These are phyloP conservation scores for Oreochromis mossambicus DNA, from an alignment of 2,797 vertebrate species.

Conservation along the genomic window DNA sequence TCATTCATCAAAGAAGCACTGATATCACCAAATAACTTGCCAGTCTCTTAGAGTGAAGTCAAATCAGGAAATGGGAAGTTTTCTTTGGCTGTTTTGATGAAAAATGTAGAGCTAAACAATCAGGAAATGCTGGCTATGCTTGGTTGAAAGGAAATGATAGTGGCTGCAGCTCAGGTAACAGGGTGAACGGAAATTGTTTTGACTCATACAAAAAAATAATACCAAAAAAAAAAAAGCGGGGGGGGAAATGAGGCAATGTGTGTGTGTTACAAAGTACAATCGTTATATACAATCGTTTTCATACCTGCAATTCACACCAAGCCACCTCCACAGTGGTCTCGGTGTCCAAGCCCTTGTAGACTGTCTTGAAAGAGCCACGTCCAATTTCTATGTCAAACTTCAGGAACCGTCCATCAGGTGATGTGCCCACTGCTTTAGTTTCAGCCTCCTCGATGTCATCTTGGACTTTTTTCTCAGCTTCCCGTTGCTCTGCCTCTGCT, in stretches of 20 bases:
- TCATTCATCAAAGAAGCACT: background rate
- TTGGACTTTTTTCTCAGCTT: constrained; percentile 79
- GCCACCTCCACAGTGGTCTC: constrained; percentile 98
- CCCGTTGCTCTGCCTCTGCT: constrained; percentile 74
- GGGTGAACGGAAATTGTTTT: constrained; percentile 11
- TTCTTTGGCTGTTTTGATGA: background rate
- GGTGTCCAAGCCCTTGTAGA: constrained; percentile 96
- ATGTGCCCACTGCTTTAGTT: constrained; percentile 94
- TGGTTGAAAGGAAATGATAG: constrained; percentile 16
- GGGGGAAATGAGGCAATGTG: background rate
- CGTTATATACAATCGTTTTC: background rate
- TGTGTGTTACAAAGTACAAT: background rate
- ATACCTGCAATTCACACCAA: constrained; percentile 98
- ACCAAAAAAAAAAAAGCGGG: background rate
- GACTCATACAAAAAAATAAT: background rate
- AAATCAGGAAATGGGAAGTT: background rate
- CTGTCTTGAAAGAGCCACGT: constrained; percentile 96
- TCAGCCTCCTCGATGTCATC: constrained; percentile 95
- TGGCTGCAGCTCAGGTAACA: constrained; percentile 9
- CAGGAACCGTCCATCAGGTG: constrained; percentile 91
- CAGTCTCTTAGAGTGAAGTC: background rate
- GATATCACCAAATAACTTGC: background rate
- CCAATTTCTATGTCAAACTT: constrained; percentile 99
- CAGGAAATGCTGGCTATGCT: constrained; percentile 11
- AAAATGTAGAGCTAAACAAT: background rate